A percentile compares a stretch with the other conserved stretches of the same genome.
These are phyloP conservation scores for Myrmecobius fasciatus DNA, from an alignment of 2,113 vertebrate genomes.

Conservation along the genomic window DNA sequence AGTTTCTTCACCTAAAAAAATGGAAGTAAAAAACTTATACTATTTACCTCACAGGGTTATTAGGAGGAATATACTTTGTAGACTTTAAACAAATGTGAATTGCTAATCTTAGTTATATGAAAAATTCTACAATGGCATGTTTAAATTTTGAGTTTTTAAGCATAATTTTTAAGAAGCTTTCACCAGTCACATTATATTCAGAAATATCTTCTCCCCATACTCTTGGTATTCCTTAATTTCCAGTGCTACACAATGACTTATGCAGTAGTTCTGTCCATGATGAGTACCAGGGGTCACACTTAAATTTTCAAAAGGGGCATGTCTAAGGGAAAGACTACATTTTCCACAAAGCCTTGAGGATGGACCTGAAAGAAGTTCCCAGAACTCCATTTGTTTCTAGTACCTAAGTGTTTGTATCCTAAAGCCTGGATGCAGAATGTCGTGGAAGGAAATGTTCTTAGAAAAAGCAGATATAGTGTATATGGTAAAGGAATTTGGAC, in stretches of 20 bases:
- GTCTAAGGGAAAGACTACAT: not conserved
- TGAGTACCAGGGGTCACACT: not conserved
- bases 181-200: not conserved
- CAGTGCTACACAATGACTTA: not conserved
- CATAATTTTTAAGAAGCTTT: not conserved
- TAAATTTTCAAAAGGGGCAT: not conserved
- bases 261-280: not conserved
- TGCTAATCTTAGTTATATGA: not conserved
- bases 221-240: not conserved
- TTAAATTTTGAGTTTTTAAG: not conserved
- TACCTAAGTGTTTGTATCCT: not conserved
- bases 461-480: not conserved
- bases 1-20: conserved; percentile 21
- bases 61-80: not conserved
- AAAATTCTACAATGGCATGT: not conserved
- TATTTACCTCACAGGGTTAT: not conserved
- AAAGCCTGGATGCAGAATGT: not conserved
- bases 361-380: not conserved
- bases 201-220: not conserved
- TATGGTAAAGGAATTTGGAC: not conserved
- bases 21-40: not conserved
- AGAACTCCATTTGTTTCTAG: not conserved
- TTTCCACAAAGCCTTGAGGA: not conserved
- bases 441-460: not conserved
- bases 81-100: not conserved